Base-by-base conservation (phyloP, 1,140 invertebrate genomes). In the Brachionus angularis region DNA sequence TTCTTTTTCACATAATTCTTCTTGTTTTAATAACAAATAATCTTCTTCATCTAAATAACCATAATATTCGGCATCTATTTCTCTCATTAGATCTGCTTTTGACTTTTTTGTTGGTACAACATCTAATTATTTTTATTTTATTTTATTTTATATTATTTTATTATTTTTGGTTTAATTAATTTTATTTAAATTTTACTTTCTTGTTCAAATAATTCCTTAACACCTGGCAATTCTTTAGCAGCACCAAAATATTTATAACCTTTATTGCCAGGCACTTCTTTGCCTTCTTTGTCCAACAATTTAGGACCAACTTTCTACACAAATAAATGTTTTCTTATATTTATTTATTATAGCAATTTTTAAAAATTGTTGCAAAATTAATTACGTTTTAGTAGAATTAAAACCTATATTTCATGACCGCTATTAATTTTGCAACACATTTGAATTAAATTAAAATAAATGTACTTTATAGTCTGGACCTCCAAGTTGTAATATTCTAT, bases 11-110 rank as follows among this genome's bases (percentile, higher is more conserved):
- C 86, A 86, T 76, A 87, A 86, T 71, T 86, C 82, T 83, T 98
- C 96, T 1, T 96, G 77, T 0, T 93, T 93, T 72, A 92, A 83
- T 16, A 99, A 82, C 46, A 96, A 86, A 0, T 94, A 94, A 82
- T 99, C 96, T 77, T 99, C 96, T 77, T 98, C 94, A 82, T 98
- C 95, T 76, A 93, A 83, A 79, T 97, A 98, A 0, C 96, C 96
- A 84, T 98, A 99, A 82, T 98, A 99, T 81, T 96, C 91, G 1
- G 93, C 93, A 83, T 97, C 93, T 21, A 98, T 92, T 76, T 98
- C 89, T 77, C 93, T 90, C 93, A 98, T 97, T 33, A 99, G 82
- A 81, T 98, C 96, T 0, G 91, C 92, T 61, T 94, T 86, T 0
- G 92, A 95, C 82, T 95, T 94, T 47, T 91, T 84, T 0, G 90